A percentile compares a stretch with the other conserved stretches of the same genome.
Evolutionary conservation across 2,888 invertebrate species (phyloP).

Genomic region (Priocnemis perturbator): DNA sequence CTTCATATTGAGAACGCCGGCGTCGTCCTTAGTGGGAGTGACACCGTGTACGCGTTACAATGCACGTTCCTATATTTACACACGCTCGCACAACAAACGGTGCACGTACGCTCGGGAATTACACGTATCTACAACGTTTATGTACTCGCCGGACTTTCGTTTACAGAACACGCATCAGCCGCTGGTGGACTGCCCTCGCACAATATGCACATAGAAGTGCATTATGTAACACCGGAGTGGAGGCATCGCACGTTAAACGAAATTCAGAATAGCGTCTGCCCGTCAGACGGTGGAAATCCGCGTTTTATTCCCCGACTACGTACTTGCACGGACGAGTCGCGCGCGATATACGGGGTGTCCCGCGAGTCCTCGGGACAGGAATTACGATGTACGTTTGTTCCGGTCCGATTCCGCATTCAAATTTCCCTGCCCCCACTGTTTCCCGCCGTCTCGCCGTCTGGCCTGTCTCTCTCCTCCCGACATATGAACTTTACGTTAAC

Average conservation of each 20-base stretch:
- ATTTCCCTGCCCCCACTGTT: not conserved
- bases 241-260: slow-evolving; percentile 20
- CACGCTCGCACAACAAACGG: not conserved
- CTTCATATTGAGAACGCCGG: too few species aligned
- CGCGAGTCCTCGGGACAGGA: not conserved
- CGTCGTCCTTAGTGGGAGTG: too few species aligned
- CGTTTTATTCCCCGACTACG: slow-evolving; percentile 6
- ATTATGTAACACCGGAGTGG: slow-evolving; percentile 13
- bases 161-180: slow-evolving; percentile 8
- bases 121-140: slow-evolving; percentile 1
- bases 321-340: not conserved
- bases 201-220: not conserved
- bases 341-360: not conserved
- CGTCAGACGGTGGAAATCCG: slow-evolving; percentile 16
- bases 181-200: not conserved
- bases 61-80: not conserved
- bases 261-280: slow-evolving; percentile 9
- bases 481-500: not conserved
- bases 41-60: too few species aligned
- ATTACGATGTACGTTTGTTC: slow-evolving; percentile 1
- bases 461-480: not conserved
- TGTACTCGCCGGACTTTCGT: slow-evolving; percentile 8
- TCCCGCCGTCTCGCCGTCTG: not conserved
- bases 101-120: not conserved
- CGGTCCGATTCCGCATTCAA: too few species aligned